Evolutionary conservation across 2,113 vertebrate genomes (phyloP).

Genomic region (Oncorhynchus keta): DNA sequence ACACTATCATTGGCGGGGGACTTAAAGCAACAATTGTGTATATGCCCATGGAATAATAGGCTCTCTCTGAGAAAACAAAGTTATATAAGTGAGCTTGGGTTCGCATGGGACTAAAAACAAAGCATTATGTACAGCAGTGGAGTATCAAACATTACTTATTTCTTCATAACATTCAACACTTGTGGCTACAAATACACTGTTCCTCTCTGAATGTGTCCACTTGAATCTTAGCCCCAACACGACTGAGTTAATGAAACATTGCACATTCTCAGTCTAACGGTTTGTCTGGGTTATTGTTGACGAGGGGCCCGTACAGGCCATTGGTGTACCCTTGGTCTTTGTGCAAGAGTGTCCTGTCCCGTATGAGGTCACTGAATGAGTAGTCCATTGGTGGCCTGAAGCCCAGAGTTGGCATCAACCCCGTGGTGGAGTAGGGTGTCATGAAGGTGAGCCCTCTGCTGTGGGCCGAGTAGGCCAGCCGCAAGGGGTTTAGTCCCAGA

Average conservation of each 20-base stretch:
- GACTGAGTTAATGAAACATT: too few relatives aligned
- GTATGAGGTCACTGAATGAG: slow-evolving; percentile 96
- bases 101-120: slow-evolving; percentile 47
- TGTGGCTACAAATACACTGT: slow-evolving; percentile 58
- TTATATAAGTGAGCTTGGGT: slow-evolving; percentile 42
- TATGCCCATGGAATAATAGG: slow-evolving; percentile 37
- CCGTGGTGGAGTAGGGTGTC: slow-evolving; percentile 95
- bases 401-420: slow-evolving; percentile 93
- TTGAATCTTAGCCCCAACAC: slow-evolving; percentile 9
- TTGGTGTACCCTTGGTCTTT: slow-evolving; percentile 90
- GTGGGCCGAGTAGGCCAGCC: slow-evolving; percentile 95
- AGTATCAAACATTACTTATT: slow-evolving; percentile 59
- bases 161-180: slow-evolving; percentile 64
- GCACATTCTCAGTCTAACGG: slow-evolving; percentile 74
- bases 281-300: slow-evolving; percentile 94
- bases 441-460: slow-evolving; percentile 98
- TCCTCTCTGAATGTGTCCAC: slow-evolving; percentile 30
- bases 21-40: slow-evolving; percentile 18
- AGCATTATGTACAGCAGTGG: slow-evolving; percentile 63
- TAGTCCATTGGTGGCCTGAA: slow-evolving; percentile 99
- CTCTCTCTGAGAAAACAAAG: slow-evolving; percentile 27
- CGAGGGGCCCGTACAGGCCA: slow-evolving; percentile 92
- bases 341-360: slow-evolving; percentile 91
- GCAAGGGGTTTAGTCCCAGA: slow-evolving; percentile 92
- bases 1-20: slow-evolving; percentile 6